Evolutionary conservation across 2,797 vertebrate species (phyloP).

Genomic region (Pteropus rufus): DNA sequence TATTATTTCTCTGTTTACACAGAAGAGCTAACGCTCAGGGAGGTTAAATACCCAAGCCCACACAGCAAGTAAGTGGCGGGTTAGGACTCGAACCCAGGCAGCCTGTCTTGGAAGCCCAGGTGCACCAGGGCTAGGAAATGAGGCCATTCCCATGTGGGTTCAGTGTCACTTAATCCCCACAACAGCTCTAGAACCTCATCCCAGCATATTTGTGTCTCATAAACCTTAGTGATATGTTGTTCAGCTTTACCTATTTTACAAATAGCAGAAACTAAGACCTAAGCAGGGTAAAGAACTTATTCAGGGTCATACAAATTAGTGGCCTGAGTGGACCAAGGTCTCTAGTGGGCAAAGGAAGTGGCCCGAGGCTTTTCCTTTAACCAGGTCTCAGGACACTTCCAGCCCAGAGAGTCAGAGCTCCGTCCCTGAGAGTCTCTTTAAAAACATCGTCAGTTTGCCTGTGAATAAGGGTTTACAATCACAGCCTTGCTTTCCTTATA

Average conservation of each 20-base stretch:
- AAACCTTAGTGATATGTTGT: background rate
- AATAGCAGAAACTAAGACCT: background rate
- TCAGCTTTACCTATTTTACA: background rate
- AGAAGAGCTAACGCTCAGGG: background rate
- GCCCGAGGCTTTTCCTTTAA: no score
- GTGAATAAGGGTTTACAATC: background rate
- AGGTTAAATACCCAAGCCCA: no score
- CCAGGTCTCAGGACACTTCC: background rate
- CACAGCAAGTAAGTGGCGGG: background rate
- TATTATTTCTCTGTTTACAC: background rate
- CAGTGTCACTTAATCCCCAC: background rate
- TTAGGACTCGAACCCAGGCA: background rate
- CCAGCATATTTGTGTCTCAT: background rate
- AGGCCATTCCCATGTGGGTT: background rate
- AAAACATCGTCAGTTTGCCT: background rate
- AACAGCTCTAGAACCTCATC: background rate
- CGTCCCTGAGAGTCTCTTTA: background rate
- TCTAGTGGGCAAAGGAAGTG: no score
- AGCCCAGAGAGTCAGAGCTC: background rate
- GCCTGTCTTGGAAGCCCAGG: background rate
- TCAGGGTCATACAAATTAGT: background rate
- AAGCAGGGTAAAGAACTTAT: background rate
- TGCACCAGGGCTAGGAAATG: background rate
- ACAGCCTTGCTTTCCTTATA: background rate
- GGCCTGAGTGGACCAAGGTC: background rate